A percentile compares a stretch with the other conserved stretches of the same genome.
These are phyloP conservation scores for Eulemur albifrons DNA, from an alignment of 2,797 vertebrate species.

Conservation along the genomic window DNA sequence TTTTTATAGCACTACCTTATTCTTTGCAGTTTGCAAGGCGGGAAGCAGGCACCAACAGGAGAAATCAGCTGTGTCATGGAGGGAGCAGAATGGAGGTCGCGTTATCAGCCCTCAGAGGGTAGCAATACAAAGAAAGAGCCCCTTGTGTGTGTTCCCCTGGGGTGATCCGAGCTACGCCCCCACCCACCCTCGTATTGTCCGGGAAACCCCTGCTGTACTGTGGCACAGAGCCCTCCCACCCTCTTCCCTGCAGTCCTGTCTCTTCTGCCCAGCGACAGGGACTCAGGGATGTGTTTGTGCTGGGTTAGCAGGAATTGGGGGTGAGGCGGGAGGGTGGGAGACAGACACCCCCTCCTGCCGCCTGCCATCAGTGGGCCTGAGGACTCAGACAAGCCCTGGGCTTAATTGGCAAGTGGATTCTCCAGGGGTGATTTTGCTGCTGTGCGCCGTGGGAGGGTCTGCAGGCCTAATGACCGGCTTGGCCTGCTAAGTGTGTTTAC, in stretches of 20 bases:
- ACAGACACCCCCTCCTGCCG: not conserved
- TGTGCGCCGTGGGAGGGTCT: constrained; percentile 24
- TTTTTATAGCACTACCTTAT: not conserved
- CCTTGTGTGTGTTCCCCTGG: not conserved
- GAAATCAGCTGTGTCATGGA: not conserved
- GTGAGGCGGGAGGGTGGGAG: rapidly evolving
- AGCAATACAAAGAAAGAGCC: not conserved
- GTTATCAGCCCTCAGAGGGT: not conserved
- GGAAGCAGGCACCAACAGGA: not conserved
- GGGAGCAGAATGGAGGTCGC: not conserved
- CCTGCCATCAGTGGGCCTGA: constrained; percentile 5
- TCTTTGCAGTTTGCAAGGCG: not conserved
- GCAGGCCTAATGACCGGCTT: constrained; percentile 49
- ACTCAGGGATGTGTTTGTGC: not conserved
- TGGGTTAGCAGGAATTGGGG: not conserved
- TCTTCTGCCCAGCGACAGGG: not conserved
- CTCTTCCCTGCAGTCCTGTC: not conserved
- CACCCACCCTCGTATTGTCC: not conserved
- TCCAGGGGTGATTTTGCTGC: constrained; percentile 47
- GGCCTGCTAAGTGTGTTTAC: constrained; percentile 73
- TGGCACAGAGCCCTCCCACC: rapidly evolving
- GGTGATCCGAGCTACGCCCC: not conserved
- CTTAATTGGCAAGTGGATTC: constrained; percentile 57
- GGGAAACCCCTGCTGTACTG: not conserved
- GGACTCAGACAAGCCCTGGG: constrained; percentile 16